These are phyloP conservation scores for Lampris incognitus DNA, from an alignment of 2,113 vertebrate species.

Conservation along the genomic window DNA sequence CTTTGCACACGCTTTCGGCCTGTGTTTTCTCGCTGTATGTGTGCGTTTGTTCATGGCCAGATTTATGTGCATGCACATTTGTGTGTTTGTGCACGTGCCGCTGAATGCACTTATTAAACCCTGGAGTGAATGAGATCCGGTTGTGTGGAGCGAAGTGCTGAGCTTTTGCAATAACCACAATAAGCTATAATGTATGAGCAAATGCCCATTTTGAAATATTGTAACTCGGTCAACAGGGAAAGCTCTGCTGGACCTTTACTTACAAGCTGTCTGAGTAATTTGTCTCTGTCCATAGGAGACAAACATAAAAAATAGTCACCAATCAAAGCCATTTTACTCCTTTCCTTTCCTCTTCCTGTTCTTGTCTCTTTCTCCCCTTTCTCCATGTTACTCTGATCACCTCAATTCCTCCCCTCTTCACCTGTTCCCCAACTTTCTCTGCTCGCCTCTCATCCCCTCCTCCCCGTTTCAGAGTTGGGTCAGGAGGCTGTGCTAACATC, in stretches of 20 bases:
- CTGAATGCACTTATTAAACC: slow-evolving; percentile 62
- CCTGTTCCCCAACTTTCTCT: neutral
- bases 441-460: neutral
- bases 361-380: neutral
- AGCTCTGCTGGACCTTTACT: slow-evolving; percentile 26
- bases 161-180: slow-evolving; percentile 57
- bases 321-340: slow-evolving; percentile 24
- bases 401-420: neutral
- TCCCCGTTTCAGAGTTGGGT: slow-evolving; percentile 67
- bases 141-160: slow-evolving; percentile 35
- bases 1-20: neutral
- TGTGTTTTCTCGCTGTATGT: slow-evolving; percentile 4
- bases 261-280: slow-evolving; percentile 39
- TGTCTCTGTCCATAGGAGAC: slow-evolving; percentile 41
- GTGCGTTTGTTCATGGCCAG: neutral
- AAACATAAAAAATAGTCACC: slow-evolving; percentile 42
- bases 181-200: slow-evolving; percentile 59
- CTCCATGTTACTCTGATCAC: neutral
- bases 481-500: slow-evolving; percentile 79
- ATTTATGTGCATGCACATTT: neutral
- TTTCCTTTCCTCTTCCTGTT: neutral
- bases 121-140: slow-evolving; percentile 46
- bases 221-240: slow-evolving; percentile 37
- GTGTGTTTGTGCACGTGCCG: slow-evolving; percentile 21
- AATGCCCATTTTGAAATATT: slow-evolving; percentile 44